These are phyloP conservation scores for Tetragnatha versicolor DNA, from an alignment of 1,140 invertebrate genomes.

Conservation along the genomic window DNA sequence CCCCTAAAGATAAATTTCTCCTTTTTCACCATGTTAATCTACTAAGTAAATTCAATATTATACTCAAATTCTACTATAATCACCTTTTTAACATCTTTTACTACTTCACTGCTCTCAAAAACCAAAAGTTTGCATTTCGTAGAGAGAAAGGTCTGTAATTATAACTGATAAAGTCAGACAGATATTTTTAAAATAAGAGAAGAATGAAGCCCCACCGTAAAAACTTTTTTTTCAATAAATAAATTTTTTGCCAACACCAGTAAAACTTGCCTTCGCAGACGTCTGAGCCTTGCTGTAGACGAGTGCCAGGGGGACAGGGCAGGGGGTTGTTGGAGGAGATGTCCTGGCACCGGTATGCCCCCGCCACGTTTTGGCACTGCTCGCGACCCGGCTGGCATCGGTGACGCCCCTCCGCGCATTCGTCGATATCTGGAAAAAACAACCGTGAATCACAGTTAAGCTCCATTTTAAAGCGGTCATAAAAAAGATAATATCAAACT, in stretches of 20 bases:
- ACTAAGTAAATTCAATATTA: too few relatives aligned
- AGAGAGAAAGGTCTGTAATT: neutral
- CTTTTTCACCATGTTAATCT: too few relatives aligned
- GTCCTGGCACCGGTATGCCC: slow-evolving; percentile 63
- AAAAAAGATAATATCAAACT: too few relatives aligned
- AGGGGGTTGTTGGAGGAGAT: neutral
- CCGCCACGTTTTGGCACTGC: slow-evolving; percentile 63
- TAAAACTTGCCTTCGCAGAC: slow-evolving; percentile 61
- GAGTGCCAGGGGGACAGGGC: slow-evolving; percentile 60
- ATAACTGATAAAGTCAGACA: neutral
- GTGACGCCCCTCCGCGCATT: slow-evolving; percentile 66
- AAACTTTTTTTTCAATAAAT: neutral
- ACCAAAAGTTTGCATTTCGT: too few relatives aligned
- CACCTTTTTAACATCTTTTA: too few relatives aligned
- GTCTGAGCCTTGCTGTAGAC: slow-evolving; percentile 53
- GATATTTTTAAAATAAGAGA: neutral
- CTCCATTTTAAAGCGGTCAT: too few relatives aligned
- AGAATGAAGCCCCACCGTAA: neutral
- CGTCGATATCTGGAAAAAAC: slow-evolving; percentile 65
- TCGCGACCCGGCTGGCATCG: slow-evolving; percentile 62
- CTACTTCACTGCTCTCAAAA: too few relatives aligned
- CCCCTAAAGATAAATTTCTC: too few relatives aligned
- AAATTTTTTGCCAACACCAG: too few relatives aligned
- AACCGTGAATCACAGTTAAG: too few relatives aligned
- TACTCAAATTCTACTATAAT: too few relatives aligned